A percentile compares a stretch with the other conserved stretches of the same genome.
These are phyloP conservation scores for Sphaerodactylus townsendi DNA, from an alignment of 2,113 vertebrate species.

Conservation along the genomic window DNA sequence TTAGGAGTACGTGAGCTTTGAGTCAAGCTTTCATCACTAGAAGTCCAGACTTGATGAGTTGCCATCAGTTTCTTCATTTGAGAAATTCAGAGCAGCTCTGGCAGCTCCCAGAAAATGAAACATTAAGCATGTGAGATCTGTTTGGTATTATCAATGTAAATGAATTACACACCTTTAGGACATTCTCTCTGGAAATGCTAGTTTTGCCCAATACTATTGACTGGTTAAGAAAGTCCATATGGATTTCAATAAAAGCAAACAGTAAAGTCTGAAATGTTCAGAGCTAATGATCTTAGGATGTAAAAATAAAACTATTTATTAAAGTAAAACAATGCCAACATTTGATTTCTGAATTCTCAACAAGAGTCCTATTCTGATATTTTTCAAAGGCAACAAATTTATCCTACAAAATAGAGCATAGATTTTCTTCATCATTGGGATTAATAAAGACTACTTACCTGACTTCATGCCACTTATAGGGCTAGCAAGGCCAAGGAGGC, in stretches of 20 bases:
- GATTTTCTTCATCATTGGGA: not conserved
- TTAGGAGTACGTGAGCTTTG: not conserved
- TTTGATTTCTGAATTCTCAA: no score
- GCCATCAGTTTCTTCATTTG: not conserved
- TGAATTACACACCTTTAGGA: not conserved
- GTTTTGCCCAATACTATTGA: not conserved
- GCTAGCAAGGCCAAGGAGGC: not conserved
- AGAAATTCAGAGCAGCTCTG: not conserved
- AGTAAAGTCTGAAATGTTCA: no score
- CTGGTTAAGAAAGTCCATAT: not conserved
- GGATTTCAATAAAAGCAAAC: no score
- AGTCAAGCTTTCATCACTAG: not conserved
- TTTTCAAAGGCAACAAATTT: not conserved
- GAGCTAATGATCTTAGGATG: not conserved
- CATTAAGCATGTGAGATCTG: not conserved
- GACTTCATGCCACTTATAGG: constrained; percentile 21
- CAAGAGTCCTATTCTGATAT: not conserved
- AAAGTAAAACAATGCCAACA: no score
- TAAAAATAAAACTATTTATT: no score
- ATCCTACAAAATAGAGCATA: not conserved
- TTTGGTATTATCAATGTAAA: not conserved
- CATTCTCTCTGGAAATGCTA: not conserved
- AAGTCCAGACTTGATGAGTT: not conserved
- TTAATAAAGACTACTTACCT: constrained; percentile 1
- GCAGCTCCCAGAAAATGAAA: not conserved